phyloP scores from a whole-genome alignment of 2,797 vertebrate genomes.

The Psittacula derbiana region DNA sequence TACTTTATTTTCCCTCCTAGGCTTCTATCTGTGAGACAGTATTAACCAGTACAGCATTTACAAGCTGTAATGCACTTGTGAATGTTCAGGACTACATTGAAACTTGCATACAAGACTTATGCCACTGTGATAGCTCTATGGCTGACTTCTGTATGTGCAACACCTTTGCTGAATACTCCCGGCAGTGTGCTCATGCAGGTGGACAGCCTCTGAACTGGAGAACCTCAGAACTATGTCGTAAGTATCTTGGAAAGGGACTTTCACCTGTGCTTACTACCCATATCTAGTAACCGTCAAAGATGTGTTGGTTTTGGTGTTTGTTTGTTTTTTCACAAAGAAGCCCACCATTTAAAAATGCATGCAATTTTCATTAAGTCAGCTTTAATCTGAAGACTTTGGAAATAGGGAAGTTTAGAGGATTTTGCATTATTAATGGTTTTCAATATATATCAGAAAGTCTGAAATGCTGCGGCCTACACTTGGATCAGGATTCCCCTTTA shows the following conservation, averaged over 20 bases:
- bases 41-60: conserved; percentile 75
- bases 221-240: conserved; percentile 81
- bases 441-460: background rate
- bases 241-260: conserved; percentile 32
- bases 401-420: background rate
- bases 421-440: background rate
- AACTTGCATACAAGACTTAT: conserved; percentile 83
- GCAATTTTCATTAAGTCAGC: background rate
- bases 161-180: conserved; percentile 87
- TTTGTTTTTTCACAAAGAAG: background rate
- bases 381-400: background rate
- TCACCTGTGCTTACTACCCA: background rate
- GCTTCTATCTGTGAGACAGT: conserved; percentile 76
- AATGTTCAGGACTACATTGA: conserved; percentile 76
- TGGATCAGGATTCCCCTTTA: background rate
- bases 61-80: conserved; percentile 76
- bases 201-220: conserved; percentile 85
- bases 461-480: background rate
- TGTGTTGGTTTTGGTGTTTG: background rate
- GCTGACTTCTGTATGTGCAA: conserved; percentile 80
- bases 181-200: conserved; percentile 87
- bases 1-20: conserved; percentile 3
- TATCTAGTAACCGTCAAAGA: background rate
- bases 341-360: background rate
- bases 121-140: conserved; percentile 73